Evolutionary conservation across 2,113 vertebrate species (phyloP).

Genomic region (Martes martes): DNA sequence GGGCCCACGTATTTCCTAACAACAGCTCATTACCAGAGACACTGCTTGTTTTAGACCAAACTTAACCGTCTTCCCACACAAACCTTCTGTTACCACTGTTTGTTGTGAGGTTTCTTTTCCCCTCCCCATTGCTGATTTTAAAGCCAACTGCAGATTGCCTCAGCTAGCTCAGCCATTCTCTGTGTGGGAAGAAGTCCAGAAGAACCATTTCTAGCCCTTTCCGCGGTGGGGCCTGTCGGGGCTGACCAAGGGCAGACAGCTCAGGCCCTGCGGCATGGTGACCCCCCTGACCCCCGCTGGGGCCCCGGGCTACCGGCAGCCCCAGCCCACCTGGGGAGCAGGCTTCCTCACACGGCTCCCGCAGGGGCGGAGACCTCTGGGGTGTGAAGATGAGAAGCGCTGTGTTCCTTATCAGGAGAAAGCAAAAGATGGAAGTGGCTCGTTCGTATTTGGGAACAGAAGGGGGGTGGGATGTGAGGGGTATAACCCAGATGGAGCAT

Average conservation of each 20-base stretch:
- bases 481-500: constrained; percentile 20
- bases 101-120: constrained; percentile 57
- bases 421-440: background rate
- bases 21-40: constrained; percentile 75
- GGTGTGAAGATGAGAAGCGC: background rate
- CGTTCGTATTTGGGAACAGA: constrained; percentile 22
- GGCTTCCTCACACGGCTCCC: accelerated
- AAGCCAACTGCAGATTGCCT: constrained; percentile 61
- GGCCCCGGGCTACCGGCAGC: background rate
- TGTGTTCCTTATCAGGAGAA: background rate
- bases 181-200: background rate
- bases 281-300: background rate
- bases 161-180: background rate
- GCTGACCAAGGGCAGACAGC: background rate
- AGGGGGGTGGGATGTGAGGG: background rate
- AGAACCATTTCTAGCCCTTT: background rate
- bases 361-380: background rate
- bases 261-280: background rate
- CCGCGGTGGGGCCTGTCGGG: background rate
- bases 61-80: constrained; percentile 75
- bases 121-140: constrained; percentile 44
- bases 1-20: constrained; percentile 63
- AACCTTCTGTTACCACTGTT: constrained; percentile 75
- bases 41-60: constrained; percentile 78
- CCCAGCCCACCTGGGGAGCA: background rate